These are phyloP conservation scores for Ptychodera flava DNA, from an alignment of 35 echinoderm and acorn worm genomes.

Conservation along the genomic window DNA sequence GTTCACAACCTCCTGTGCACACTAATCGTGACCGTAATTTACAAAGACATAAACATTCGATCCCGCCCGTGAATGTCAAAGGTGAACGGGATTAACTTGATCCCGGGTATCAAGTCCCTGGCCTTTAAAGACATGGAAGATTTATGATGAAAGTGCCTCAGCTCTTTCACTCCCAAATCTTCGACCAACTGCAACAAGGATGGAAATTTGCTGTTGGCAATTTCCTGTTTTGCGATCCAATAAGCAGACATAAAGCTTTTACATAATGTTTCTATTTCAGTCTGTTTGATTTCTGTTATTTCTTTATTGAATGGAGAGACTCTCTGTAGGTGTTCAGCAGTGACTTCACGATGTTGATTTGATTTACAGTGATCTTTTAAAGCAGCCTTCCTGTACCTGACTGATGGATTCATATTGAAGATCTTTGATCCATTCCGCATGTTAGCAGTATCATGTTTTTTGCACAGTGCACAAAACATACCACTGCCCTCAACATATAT, in stretches of 20 bases:
- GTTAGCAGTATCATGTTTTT: not conserved
- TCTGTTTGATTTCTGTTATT: not conserved
- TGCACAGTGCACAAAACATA: constrained; percentile 8
- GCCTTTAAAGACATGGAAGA: too few relatives aligned
- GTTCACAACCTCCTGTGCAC: too few relatives aligned
- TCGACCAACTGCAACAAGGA: not conserved
- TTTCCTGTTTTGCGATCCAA: not conserved
- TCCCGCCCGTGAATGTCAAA: too few relatives aligned
- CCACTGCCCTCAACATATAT: constrained; percentile 10
- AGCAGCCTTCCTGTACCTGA: not conserved
- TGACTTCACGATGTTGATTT: not conserved
- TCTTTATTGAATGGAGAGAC: not conserved
- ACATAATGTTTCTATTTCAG: not conserved
- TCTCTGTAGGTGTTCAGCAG: not conserved
- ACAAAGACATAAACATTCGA: too few relatives aligned
- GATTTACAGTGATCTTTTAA: not conserved
- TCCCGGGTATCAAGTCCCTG: too few relatives aligned
- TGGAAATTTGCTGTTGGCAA: not conserved
- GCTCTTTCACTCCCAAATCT: not conserved
- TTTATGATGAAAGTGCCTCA: constrained; percentile 2
- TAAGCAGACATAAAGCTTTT: not conserved
- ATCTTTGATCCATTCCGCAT: not conserved
- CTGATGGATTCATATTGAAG: not conserved
- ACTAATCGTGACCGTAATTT: too few relatives aligned
- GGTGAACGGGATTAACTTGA: too few relatives aligned